A percentile compares a stretch with the other conserved stretches of the same genome.
Evolutionary conservation across 2,113 vertebrate species (phyloP).

Genomic region (Varanus komodoensis): DNA sequence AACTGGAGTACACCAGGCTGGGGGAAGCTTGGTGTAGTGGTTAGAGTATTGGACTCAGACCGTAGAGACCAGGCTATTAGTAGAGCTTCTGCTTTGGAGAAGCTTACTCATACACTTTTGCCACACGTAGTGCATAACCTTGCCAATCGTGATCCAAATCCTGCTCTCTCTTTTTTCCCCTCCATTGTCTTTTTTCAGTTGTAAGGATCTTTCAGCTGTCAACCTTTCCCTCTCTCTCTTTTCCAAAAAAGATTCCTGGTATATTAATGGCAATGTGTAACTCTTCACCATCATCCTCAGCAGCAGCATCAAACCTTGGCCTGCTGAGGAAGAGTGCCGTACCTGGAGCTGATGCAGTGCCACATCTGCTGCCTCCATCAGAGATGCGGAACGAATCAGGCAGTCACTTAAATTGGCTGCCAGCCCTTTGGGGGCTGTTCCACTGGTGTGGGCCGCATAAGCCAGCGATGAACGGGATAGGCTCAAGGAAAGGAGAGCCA

Average conservation of each 20-base stretch:
- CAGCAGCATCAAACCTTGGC: too few species aligned
- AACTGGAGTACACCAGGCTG: too few species aligned
- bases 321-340: not conserved
- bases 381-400: constrained; percentile 5
- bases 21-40: too few species aligned
- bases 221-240: not conserved
- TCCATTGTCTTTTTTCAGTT: not conserved
- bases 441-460: not conserved
- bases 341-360: constrained; percentile 33
- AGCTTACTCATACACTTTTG: not conserved
- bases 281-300: too few species aligned
- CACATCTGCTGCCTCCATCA: constrained; percentile 1
- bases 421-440: not conserved
- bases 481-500: constrained; percentile 10
- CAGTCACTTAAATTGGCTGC: not conserved
- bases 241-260: too few species aligned
- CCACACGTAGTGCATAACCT: too few species aligned
- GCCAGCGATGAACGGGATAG: not conserved
- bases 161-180: not conserved
- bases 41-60: too few species aligned
- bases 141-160: not conserved
- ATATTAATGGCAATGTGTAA: not conserved
- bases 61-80: not conserved
- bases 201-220: not conserved
- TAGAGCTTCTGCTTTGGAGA: not conserved